phyloP scores from a whole-genome alignment of 2,888 invertebrate species.

The Auanema freiburgensis region DNA sequence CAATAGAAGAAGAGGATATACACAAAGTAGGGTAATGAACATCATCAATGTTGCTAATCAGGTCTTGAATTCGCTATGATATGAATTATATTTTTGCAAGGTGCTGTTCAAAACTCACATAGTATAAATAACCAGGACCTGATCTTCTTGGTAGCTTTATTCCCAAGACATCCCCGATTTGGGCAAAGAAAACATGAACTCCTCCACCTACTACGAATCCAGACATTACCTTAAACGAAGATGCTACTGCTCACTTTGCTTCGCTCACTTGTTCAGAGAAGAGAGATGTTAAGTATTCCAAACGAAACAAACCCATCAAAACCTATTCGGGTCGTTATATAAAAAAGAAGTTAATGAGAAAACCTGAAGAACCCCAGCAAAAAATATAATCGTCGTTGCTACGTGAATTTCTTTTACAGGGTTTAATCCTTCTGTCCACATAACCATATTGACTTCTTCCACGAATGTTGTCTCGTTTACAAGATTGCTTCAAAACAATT shows the following conservation, averaged over 20 bases:
- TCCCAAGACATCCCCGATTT: slow-evolving; percentile 58
- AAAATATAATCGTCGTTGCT: slow-evolving; percentile 59
- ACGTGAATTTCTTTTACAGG: slow-evolving; percentile 53
- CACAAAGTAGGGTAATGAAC: slow-evolving; percentile 46
- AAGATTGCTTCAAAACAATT: slow-evolving; percentile 22
- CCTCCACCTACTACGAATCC: slow-evolving; percentile 63
- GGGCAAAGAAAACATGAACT: slow-evolving; percentile 62
- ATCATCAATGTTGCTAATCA: slow-evolving; percentile 41
- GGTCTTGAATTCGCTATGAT: slow-evolving; percentile 50
- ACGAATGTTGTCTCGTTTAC: slow-evolving; percentile 39
- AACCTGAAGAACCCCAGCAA: slow-evolving; percentile 57
- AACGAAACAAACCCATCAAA: slow-evolving; percentile 57
- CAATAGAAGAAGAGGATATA: slow-evolving; percentile 54
- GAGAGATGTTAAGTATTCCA: slow-evolving; percentile 58
- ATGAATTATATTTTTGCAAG: not conserved
- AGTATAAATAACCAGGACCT: slow-evolving; percentile 59
- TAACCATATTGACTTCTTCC: slow-evolving; percentile 34
- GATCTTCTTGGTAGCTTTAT: slow-evolving; percentile 50
- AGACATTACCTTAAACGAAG: slow-evolving; percentile 43
- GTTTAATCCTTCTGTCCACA: slow-evolving; percentile 38
- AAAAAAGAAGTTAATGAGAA: slow-evolving; percentile 6
- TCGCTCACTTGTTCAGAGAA: slow-evolving; percentile 58
- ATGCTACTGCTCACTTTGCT: not conserved
- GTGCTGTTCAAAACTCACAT: slow-evolving; percentile 43
- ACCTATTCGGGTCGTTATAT: slow-evolving; percentile 33